Percentiles rank a stretch among this genome's conserved stretches.
phyloP scores from a whole-genome alignment of 1,140 invertebrate genomes.

The Ooceraea biroi region DNA sequence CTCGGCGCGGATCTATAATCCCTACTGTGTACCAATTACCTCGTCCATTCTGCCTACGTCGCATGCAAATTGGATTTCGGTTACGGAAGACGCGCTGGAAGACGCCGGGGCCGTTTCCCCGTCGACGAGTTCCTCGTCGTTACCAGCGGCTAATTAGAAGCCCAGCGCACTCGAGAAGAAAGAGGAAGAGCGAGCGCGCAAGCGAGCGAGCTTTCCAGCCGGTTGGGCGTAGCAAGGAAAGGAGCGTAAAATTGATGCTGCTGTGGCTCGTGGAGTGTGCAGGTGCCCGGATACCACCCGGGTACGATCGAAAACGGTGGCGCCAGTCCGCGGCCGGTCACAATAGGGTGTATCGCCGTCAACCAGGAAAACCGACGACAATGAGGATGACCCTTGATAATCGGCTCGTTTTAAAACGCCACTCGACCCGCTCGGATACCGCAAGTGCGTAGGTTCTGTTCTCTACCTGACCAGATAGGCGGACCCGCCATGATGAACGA shows the following conservation, averaged over 20 bases:
- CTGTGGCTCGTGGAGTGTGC: background rate
- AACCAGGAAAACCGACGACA: constrained; percentile 50
- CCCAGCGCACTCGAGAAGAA: constrained; percentile 48
- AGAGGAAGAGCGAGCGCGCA: no score
- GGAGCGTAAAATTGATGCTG: constrained; percentile 29
- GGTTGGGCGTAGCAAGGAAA: constrained; percentile 35
- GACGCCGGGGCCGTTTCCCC: constrained; percentile 35
- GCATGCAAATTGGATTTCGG: constrained; percentile 84
- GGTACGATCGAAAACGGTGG: constrained; percentile 33
- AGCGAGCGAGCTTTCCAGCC: background rate
- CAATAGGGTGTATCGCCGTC: constrained; percentile 60
- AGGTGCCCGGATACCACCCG: background rate
- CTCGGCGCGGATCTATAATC: constrained; percentile 77
- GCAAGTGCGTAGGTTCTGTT: constrained; percentile 7
- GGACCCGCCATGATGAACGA: background rate
- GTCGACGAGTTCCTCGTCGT: constrained; percentile 58
- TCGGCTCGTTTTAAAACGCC: constrained; percentile 39
- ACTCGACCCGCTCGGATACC: background rate
- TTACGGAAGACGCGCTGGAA: constrained; percentile 72
- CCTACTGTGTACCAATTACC: constrained; percentile 84
- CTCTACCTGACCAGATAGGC: constrained; percentile 30
- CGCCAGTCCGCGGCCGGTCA: background rate
- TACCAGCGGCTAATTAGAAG: constrained; percentile 41
- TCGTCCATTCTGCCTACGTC: constrained; percentile 81
- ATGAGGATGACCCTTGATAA: constrained; percentile 37